Base-by-base conservation (phyloP, 2,888 invertebrate species). In the Tridacna crocea region DNA sequence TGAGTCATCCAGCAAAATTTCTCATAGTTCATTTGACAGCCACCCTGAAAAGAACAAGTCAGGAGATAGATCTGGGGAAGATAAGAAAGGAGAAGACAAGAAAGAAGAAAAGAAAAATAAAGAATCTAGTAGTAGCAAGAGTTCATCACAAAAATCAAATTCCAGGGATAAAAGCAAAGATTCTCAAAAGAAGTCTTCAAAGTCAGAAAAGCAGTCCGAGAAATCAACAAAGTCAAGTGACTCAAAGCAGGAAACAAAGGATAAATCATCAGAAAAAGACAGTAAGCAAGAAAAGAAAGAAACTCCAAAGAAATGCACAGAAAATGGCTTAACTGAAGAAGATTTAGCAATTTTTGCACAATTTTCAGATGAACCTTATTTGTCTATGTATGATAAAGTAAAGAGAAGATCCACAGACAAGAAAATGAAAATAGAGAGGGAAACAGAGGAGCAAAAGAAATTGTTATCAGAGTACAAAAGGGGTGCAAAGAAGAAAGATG, bases 361-460 rank as follows among this genome's bases (percentile, higher is more conserved):
- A 78, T 88, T 88, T 80, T 79, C 82, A 60, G 98, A 97, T 81
- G 98, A 97, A 82, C 98, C 98, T 15, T 98, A 98, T 93, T 97
- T 98, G 82, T 98, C 98, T 15, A 99, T 99, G 99, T 99, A 99
- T 94, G 99, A 99, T 94, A 99, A 99, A 89, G 93, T 94, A 15
- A 94, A 94, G 80, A 81, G 93, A 24, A 83, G 93, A 46, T 92
- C 93, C 17, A 91, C 87, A 48, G 88, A 89, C 47, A 90, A 90
- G 78, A 90, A 89, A 83, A 91, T 91, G 79, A 79, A 77, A 48
- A 89, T 90, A 55, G 90, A 97, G 93, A 92, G 93, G 75, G 89
- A 87, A 60, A 75, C 79, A 65, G 83, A 81, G 79, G 81, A 88
- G 13, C 88, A 87, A 65, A 87, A 88, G 73, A 90, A 90, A 77